A percentile compares a stretch with the other conserved stretches of the same genome.
Conservation (phyloP, 2,888 invertebrate genomes). For the Leptopilina myrica region DNA sequence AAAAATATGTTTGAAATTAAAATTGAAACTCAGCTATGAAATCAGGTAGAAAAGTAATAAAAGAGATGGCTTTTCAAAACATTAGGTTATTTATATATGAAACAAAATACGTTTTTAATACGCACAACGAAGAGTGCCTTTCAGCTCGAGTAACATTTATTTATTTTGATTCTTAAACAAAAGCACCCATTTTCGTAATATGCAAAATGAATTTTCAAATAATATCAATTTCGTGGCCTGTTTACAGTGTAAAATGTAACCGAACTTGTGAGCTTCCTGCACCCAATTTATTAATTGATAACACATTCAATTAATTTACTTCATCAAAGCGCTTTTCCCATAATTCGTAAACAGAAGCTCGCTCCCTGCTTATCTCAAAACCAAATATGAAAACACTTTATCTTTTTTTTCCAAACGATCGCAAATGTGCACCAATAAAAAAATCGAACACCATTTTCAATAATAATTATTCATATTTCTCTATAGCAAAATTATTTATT, state of each 20-base stretch:
- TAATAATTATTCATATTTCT: too few species aligned
- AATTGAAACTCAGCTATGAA: neutral
- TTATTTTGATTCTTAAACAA: neutral
- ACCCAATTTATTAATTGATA: slow-evolving; percentile 32
- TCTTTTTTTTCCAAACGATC: neutral
- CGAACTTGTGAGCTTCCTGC: neutral
- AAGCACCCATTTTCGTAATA: neutral
- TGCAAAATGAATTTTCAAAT: neutral
- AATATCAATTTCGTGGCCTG: slow-evolving; percentile 1
- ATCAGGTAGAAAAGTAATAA: too few species aligned
- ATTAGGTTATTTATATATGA: too few species aligned
- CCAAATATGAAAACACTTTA: slow-evolving; percentile 7
- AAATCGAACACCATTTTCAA: too few species aligned
- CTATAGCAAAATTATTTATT: too few species aligned
- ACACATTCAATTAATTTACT: slow-evolving; percentile 27
- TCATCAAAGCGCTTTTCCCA: slow-evolving; percentile 28
- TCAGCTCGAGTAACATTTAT: neutral
- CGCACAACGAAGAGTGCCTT: neutral
- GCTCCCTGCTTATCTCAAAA: neutral
- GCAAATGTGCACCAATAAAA: neutral
- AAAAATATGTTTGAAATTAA: neutral
- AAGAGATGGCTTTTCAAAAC: too few species aligned
- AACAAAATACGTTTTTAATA: neutral
- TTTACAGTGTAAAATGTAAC: slow-evolving; percentile 20
- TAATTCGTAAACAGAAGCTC: slow-evolving; percentile 25